Evolutionary conservation across 1,140 invertebrate genomes (phyloP).

Genomic region (Microplitis mediator): DNA sequence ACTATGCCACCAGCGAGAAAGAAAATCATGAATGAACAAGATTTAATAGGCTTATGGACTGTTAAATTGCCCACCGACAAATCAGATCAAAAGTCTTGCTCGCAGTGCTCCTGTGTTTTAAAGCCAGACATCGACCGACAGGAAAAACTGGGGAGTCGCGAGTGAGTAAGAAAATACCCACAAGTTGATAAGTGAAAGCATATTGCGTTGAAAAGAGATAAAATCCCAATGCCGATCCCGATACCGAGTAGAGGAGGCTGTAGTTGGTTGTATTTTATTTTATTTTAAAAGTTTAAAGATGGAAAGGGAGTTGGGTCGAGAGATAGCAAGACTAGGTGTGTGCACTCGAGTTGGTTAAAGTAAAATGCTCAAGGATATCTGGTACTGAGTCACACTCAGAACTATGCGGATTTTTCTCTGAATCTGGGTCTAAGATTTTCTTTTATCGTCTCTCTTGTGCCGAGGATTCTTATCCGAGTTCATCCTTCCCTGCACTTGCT

Average conservation of each 20-base stretch:
- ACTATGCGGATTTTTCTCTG: conserved; percentile 42
- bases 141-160: background rate
- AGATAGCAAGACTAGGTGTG: conserved; percentile 21
- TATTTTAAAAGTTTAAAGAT: background rate
- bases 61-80: conserved; percentile 4
- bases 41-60: conserved; percentile 37
- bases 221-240: background rate
- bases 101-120: too few species aligned
- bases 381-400: conserved; percentile 44
- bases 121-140: too few species aligned
- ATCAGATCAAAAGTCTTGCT: background rate
- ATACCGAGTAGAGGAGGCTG: background rate
- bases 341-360: conserved; percentile 30
- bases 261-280: background rate
- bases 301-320: conserved; percentile 12
- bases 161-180: background rate
- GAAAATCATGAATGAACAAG: conserved; percentile 45
- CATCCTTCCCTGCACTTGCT: conserved; percentile 13
- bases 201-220: background rate
- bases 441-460: background rate
- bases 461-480: conserved; percentile 5
- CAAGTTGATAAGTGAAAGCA: background rate
- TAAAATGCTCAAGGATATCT: conserved; percentile 49
- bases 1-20: conserved; percentile 12
- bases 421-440: conserved; percentile 33